These are phyloP conservation scores for Proteles cristata DNA, from an alignment of 2,113 vertebrate genomes.

Conservation along the genomic window DNA sequence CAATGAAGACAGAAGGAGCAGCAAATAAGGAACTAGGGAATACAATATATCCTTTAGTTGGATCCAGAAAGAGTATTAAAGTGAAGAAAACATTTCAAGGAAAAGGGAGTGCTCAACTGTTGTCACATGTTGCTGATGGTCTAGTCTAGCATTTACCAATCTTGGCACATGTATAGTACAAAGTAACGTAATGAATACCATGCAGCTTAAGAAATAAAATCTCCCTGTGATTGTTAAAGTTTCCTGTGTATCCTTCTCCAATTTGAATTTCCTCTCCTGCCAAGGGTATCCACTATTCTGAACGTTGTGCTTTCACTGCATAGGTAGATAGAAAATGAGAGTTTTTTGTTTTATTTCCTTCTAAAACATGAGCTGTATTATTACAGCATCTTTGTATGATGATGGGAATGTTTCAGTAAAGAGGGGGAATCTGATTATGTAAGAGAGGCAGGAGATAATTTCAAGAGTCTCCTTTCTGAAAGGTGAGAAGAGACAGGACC, in stretches of 20 bases:
- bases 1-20: not conserved
- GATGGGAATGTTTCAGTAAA: not conserved
- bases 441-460: not conserved
- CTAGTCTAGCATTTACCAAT: not conserved
- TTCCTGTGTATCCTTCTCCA: not conserved
- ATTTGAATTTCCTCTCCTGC: not conserved
- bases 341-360: not conserved
- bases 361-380: not conserved
- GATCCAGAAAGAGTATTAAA: not conserved
- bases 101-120: not conserved
- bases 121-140: not conserved
- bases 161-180: not conserved
- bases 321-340: not conserved
- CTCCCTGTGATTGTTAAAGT: not conserved
- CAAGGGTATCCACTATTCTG: not conserved
- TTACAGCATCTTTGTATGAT: not conserved
- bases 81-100: conserved; percentile 13
- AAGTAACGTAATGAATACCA: not conserved
- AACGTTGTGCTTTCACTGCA: not conserved
- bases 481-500: not conserved
- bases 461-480: not conserved
- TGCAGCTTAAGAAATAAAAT: not conserved
- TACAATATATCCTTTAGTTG: not conserved
- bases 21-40: not conserved
- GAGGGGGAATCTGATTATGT: not conserved